A percentile compares a stretch with the other conserved stretches of the same genome.
Conservation (phyloP, 2,888 invertebrate genomes). For the Erynnis tages region DNA sequence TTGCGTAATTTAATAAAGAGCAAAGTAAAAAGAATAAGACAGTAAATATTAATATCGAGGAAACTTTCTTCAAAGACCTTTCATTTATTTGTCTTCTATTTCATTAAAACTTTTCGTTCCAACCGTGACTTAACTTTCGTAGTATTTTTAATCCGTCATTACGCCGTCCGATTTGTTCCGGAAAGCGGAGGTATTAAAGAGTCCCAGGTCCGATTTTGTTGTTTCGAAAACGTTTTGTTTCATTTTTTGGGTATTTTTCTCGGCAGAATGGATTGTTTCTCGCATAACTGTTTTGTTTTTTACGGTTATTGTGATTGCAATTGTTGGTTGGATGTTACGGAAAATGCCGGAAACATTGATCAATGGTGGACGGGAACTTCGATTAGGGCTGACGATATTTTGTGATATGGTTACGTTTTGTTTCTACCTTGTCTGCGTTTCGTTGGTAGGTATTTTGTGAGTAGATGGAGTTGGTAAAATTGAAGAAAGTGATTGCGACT, state of each 20-base stretch:
- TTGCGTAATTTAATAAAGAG: too few relatives aligned
- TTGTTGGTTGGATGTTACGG: conserved; percentile 3
- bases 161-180: conserved; percentile 3
- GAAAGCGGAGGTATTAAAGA: conserved; percentile 10
- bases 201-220: conserved; percentile 1
- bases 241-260: conserved; percentile 15
- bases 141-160: conserved; percentile 20
- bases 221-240: conserved; percentile 19
- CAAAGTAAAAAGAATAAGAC: too few relatives aligned
- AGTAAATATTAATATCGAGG: background rate
- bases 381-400: background rate
- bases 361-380: background rate
- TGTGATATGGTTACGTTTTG: background rate
- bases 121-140: background rate
- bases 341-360: conserved; percentile 16
- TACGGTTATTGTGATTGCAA: conserved; percentile 8
- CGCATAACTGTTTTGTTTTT: conserved; percentile 9
- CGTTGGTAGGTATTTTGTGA: background rate
- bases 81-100: background rate
- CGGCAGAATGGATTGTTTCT: conserved; percentile 14
- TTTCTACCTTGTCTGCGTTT: background rate
- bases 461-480: background rate
- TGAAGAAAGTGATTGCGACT: too few relatives aligned
- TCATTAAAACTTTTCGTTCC: background rate
- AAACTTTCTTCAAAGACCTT: background rate